Evolutionary conservation across 2,888 invertebrate genomes (phyloP).

Genomic region (Drosophila cognata): DNA sequence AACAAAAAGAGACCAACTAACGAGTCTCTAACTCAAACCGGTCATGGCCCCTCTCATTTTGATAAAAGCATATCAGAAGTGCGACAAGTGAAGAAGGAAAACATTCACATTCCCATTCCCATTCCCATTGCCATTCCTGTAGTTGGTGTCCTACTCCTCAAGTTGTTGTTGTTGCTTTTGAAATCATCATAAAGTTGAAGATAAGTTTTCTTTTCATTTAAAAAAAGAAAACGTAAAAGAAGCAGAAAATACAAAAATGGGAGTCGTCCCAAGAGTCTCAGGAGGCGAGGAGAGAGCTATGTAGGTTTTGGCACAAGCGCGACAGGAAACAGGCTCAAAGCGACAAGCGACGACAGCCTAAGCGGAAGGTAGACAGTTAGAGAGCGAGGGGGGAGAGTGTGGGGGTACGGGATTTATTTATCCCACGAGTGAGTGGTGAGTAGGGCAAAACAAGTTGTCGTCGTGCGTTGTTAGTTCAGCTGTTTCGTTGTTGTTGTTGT

Average conservation of each 20-base stretch:
- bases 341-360: conserved; percentile 54
- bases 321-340: conserved; percentile 71
- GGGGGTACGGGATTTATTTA: neutral
- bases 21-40: neutral
- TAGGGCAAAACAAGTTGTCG: conserved; percentile 47
- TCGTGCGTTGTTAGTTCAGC: conserved; percentile 31
- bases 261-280: conserved; percentile 45
- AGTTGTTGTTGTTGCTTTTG: conserved; percentile 65
- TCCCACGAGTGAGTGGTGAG: conserved; percentile 27
- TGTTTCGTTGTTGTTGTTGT: conserved; percentile 20
- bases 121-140: conserved; percentile 12
- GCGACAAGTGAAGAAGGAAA: conserved; percentile 74
- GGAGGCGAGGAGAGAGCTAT: conserved; percentile 20
- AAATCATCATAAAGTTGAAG: conserved; percentile 81
- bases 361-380: neutral
- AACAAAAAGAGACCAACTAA: neutral
- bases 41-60: neutral
- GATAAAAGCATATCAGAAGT: neutral
- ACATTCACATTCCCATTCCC: conserved; percentile 44
- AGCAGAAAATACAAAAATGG: conserved; percentile 47
- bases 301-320: conserved; percentile 40
- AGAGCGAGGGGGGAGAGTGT: neutral
- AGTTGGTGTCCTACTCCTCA: conserved; percentile 28
- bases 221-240: conserved; percentile 38
- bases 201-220: conserved; percentile 80